phyloP scores from a whole-genome alignment of 2,888 invertebrate species.

The Gymnocheta viridis region DNA sequence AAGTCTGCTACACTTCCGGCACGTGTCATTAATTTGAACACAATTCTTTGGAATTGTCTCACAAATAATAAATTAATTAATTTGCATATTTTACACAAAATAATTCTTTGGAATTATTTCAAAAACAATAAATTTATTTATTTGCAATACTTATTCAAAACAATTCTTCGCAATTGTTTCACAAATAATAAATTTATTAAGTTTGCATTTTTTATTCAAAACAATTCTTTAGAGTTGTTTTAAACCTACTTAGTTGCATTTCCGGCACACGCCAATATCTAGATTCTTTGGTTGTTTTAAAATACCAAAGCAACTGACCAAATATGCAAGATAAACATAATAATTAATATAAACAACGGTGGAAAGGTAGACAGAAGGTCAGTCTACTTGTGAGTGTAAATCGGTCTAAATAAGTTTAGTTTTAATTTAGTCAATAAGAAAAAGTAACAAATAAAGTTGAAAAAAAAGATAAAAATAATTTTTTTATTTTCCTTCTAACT shows the following conservation, averaged over 20 bases:
- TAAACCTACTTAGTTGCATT: too few species aligned
- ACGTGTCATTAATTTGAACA: slow-evolving; percentile 1
- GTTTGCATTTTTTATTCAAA: not conserved
- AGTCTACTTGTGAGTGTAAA: slow-evolving; percentile 6
- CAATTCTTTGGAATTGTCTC: not conserved
- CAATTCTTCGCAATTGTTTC: slow-evolving; percentile 19
- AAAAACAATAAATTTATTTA: slow-evolving; percentile 7
- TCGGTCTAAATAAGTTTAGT: slow-evolving; percentile 17
- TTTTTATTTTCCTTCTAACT: too few species aligned
- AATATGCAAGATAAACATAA: too few species aligned
- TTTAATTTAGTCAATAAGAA: not conserved
- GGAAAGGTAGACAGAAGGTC: too few species aligned
- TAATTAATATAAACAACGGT: too few species aligned
- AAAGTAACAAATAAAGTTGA: not conserved
- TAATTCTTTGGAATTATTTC: slow-evolving; percentile 16
- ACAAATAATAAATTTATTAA: slow-evolving; percentile 17
- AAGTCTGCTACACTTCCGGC: slow-evolving; percentile 16
- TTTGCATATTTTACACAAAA: slow-evolving; percentile 23
- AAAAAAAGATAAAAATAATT: not conserved
- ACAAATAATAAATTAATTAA: slow-evolving; percentile 19
- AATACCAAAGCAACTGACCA: not conserved
- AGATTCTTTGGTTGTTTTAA: too few species aligned
- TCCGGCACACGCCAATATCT: too few species aligned
- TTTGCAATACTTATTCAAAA: slow-evolving; percentile 1
- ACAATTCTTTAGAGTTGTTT: too few species aligned